Base-by-base conservation (phyloP, 2,113 vertebrate species). In the Rynchops niger region DNA sequence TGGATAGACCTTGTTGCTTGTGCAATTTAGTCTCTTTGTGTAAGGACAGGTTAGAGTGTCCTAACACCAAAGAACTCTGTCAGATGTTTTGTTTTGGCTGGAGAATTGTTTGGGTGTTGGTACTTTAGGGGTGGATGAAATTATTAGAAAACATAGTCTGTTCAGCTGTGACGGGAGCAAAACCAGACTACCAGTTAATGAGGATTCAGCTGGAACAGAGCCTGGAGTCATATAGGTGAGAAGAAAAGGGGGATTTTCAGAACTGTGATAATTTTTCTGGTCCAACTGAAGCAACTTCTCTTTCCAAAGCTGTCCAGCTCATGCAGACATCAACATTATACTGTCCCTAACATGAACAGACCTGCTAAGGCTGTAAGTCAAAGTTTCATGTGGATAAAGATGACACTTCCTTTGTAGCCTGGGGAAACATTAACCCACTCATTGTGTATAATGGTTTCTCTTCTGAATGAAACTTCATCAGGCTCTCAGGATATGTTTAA, bases 41-140 rank as follows among this genome's bases (percentile, higher is more conserved):
- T 91, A 94, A 76, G 38, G 53, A 23, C 49, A 66, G 15, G 29
- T 58, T 84, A 53, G 77, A 58, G 49, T 62, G 50, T 87, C 27
- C 7, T 56, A 82, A 62, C 32, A 47, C 13, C 1, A 3, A 71
- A 61, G 32, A 93, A 23, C 56, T 80, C 49, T 53, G 61, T 83
- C 47, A 69, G 45, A 47, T 71, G 12, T 82, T 34, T 69, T 80
- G 42, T 77, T 71, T 67, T 92, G 92, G 87, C 84, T 88, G 55
- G 62, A 73, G 45, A 66, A 36, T 59, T 91, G 53, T 95, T 96
- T 96, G 93, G 78, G 71, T 97, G 89, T 89, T 61, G 66, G 10
- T 91, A 9, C 32, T 36, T 67, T 59, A 95, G 58, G 40, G 77
- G 19, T 74, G 53, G 30, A 36, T 89, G 30, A 91, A 76, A 85